Conservation (phyloP, 2,113 vertebrate genomes). For the Phoxinus phoxinus region DNA sequence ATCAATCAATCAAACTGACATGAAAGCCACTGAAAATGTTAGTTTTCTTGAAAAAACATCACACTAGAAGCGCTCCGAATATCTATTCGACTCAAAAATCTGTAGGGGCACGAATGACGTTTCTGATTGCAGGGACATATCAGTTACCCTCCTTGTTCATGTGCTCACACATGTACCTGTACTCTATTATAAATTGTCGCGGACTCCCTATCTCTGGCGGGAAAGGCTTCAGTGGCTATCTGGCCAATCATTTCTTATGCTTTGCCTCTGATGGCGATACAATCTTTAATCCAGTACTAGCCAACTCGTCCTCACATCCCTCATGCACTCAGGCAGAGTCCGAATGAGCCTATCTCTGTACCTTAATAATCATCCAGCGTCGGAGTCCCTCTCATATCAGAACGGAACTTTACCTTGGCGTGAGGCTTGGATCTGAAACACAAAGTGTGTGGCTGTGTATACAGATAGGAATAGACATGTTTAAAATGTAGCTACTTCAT, state of each 20-base stretch:
- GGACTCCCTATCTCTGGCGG: constrained; percentile 53
- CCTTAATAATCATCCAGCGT: constrained; percentile 35
- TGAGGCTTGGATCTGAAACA: background rate
- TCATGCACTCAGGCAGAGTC: constrained; percentile 59
- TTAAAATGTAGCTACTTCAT: constrained; percentile 18
- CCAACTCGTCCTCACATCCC: constrained; percentile 63
- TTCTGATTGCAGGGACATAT: constrained; percentile 29
- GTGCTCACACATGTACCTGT: constrained; percentile 38
- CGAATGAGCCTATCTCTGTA: constrained; percentile 34
- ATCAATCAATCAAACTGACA: background rate
- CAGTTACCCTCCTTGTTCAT: constrained; percentile 43
- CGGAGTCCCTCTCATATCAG: constrained; percentile 26
- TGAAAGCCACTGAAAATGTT: background rate
- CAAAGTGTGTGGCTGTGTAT: constrained; percentile 10
- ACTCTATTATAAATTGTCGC: constrained; percentile 53
- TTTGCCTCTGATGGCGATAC: constrained; percentile 68
- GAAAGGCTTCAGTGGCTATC: constrained; percentile 58
- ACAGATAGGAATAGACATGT: background rate
- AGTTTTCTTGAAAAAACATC: background rate
- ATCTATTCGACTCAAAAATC: background rate
- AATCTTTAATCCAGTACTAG: constrained; percentile 73
- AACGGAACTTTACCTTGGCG: constrained; percentile 6
- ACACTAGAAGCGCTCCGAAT: background rate
- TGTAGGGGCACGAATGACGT: background rate
- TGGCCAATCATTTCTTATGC: constrained; percentile 62